phyloP scores from a whole-genome alignment of 2,888 invertebrate species.

The Agonopterix arenella region DNA sequence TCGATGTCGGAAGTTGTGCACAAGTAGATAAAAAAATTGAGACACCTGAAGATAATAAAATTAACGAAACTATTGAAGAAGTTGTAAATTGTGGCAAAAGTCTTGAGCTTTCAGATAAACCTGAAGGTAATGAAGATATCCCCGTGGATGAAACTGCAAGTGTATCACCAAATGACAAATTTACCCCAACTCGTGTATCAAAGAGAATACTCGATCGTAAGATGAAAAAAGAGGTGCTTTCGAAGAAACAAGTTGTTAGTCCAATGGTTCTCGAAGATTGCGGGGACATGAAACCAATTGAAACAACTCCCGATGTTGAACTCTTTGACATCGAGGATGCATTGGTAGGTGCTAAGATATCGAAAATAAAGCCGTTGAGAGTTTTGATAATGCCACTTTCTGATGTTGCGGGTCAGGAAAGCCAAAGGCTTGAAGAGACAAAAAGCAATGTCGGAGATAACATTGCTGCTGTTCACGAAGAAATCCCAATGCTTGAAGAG shows the following conservation, averaged over 20 bases:
- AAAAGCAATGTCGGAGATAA: too few species aligned
- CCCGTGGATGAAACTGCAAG: neutral
- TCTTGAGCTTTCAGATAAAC: neutral
- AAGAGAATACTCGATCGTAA: constrained; percentile 9
- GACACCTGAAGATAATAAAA: constrained; percentile 2
- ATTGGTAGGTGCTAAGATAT: constrained; percentile 21
- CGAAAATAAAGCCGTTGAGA: too few species aligned
- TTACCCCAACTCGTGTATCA: constrained; percentile 7
- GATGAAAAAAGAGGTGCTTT: neutral
- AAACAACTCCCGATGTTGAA: constrained; percentile 6
- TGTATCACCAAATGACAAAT: neutral
- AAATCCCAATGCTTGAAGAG: too few species aligned
- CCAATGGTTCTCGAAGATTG: neutral
- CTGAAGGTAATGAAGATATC: neutral
- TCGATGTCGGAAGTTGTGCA: neutral
- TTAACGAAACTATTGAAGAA: constrained; percentile 3
- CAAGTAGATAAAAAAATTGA: neutral
- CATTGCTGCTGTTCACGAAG: too few species aligned
- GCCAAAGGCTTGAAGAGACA: too few species aligned
- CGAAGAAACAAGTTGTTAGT: too few species aligned
- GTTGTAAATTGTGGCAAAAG: constrained; percentile 4
- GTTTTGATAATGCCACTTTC: too few species aligned
- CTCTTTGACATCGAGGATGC: constrained; percentile 31
- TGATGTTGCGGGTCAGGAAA: too few species aligned
- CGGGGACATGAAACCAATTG: neutral